Conservation (phyloP, 2,113 vertebrate species). For the Acrocephalus arundinaceus region DNA sequence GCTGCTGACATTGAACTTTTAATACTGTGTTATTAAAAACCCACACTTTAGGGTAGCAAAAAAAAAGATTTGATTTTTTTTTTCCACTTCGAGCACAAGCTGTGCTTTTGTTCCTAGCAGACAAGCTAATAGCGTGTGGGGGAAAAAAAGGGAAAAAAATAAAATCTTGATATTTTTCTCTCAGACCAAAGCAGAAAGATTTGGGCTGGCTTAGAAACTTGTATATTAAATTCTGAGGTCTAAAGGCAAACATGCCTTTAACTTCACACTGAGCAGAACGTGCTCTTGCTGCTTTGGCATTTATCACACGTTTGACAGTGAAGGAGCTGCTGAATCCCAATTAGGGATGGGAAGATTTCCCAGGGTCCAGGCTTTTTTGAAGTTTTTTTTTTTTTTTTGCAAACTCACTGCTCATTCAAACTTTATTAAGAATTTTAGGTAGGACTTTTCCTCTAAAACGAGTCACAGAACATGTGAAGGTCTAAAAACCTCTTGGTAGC, state of each 20-base stretch:
- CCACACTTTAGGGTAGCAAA: neutral
- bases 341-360: constrained; percentile 9
- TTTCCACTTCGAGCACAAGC: neutral
- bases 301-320: constrained; percentile 35
- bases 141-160: fast-evolving
- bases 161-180: neutral
- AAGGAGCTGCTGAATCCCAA: constrained; percentile 33
- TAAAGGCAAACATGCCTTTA: constrained; percentile 43
- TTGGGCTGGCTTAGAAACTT: neutral
- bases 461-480: neutral
- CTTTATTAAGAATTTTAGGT: neutral
- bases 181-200: constrained; percentile 7
- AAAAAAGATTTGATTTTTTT: neutral
- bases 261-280: neutral
- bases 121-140: neutral
- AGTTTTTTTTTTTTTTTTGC: neutral
- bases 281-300: constrained; percentile 9
- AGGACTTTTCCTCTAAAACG: neutral
- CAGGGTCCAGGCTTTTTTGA: constrained; percentile 1
- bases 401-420: neutral
- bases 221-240: constrained; percentile 7
- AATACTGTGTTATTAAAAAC: neutral
- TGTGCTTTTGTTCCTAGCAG: constrained; percentile 7
- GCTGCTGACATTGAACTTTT: neutral
- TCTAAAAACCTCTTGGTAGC: neutral